Evolutionary conservation across 37 sponge, comb jelly and placozoan genomes (phyloP).

Genomic region (Tethya wilhelma): DNA sequence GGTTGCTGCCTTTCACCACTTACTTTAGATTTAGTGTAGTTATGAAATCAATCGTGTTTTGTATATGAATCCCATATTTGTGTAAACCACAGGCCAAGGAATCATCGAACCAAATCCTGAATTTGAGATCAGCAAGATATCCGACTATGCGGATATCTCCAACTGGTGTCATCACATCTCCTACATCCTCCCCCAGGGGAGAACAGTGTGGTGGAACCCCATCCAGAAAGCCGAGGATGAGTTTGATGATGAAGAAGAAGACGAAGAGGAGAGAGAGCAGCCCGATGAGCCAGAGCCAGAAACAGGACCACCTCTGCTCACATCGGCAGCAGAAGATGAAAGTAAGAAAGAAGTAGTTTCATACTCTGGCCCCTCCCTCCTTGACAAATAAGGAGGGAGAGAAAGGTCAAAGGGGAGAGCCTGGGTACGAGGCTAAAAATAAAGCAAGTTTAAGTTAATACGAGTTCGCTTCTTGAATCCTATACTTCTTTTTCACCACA

Average conservation of each 20-base stretch:
- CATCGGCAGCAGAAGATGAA: constrained; percentile 61
- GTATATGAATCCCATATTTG: no score
- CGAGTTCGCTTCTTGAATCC: background rate
- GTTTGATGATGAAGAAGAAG: constrained; percentile 79
- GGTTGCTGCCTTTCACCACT: background rate
- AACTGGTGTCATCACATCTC: constrained; percentile 95
- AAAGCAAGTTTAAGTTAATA: background rate
- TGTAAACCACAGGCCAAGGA: no score
- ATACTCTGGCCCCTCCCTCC: no score
- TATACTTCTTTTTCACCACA: constrained; percentile 12
- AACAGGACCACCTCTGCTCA: constrained; percentile 90
- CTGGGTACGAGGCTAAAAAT: no score
- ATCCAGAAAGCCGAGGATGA: constrained; percentile 88
- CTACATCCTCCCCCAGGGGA: constrained; percentile 96
- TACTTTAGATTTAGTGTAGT: background rate
- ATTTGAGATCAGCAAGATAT: constrained; percentile 74
- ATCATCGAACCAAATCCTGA: constrained; percentile 84
- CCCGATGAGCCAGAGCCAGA: constrained; percentile 91
- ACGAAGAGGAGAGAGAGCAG: constrained; percentile 73
- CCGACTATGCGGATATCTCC: constrained; percentile 85
- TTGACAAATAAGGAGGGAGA: no score
- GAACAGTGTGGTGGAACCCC: constrained; percentile 98
- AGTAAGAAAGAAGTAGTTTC: constrained; percentile 22
- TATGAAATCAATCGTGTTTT: background rate
- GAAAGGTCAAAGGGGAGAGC: no score